Percentiles rank a stretch among this genome's conserved stretches.
Evolutionary conservation across 2,113 vertebrate species (phyloP).

Genomic region (Dendropsophus ebraccatus): DNA sequence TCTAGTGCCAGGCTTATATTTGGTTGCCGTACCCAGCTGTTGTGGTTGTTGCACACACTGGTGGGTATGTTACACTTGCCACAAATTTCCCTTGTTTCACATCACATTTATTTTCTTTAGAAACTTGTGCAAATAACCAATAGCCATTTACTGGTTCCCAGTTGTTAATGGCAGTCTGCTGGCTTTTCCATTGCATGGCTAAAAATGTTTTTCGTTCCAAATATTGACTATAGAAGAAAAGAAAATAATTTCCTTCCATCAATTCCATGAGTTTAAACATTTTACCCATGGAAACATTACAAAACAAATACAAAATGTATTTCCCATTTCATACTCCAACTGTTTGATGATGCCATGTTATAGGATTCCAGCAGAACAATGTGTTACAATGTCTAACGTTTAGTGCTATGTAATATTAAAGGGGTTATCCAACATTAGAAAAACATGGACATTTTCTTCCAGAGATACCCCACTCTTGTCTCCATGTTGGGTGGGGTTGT

Average conservation of each 20-base stretch:
- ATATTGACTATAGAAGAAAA: not conserved
- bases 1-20: not conserved
- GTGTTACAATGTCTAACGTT: not conserved
- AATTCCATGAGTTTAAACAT: not conserved
- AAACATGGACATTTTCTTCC: too few species aligned
- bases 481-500: too few species aligned
- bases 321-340: not conserved
- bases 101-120: constrained; percentile 49
- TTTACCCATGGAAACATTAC: not conserved
- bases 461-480: too few species aligned
- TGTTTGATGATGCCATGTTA: not conserved
- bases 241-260: not conserved
- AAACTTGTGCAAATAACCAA: constrained; percentile 38
- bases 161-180: constrained; percentile 40
- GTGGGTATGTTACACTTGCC: constrained; percentile 30
- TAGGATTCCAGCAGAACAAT: not conserved
- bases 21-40: constrained; percentile 18
- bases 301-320: not conserved
- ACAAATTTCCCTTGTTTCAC: constrained; percentile 27
- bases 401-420: not conserved
- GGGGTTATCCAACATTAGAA: too few species aligned
- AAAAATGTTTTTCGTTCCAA: not conserved
- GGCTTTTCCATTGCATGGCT: constrained; percentile 35
- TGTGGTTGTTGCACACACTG: constrained; percentile 15
- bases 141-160: constrained; percentile 22